Base-by-base conservation (phyloP, 2,113 vertebrate species). In the Camelus bactrianus region DNA sequence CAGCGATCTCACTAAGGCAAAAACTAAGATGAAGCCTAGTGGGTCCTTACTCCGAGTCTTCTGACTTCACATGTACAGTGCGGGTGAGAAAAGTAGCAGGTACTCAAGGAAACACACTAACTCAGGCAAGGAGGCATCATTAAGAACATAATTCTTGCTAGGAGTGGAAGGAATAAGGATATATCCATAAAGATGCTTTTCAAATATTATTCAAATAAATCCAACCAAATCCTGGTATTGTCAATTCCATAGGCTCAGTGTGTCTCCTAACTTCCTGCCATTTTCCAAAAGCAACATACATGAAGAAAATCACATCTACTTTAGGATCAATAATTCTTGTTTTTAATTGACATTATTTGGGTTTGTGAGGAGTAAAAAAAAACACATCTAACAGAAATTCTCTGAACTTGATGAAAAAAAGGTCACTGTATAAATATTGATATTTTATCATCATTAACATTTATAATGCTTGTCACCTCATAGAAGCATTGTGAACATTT, bases 371-470 rank as follows among this genome's bases (percentile, higher is more conserved):
- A 77, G 73, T 87, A 26, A 94, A 89, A 20, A 89, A 20, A 14
- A 65, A 19, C 56, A 32, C 38, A 48, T 50, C 13, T 38, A 80
- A 76, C 6, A 81, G n/a, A 92, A 65, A 89, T 85, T 58, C 42
- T 73, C 46, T 46, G 52, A 70, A 79, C 6, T 73, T 93, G 32
- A 22, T 38, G 58, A 38, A 54, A 38, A 38, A 94, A 92, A 69
- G 35, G 4, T n/a, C 67, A 76, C 20, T 30, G 35, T 73, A 58
- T 89, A 94, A 96, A 91, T 86, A 89, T 38, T 69, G 77, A 35
- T 58, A 62, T 93, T 92, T 93, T 79, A 81, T 82, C 64, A 69
- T 89, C 82, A 76, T 88, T 85, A 86, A 88, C 80, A 93, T 95
- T 89, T 70, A 56, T 64, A 91, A 93, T 50, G 42, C 91, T 82